A percentile compares a stretch with the other conserved stretches of the same genome.
Conservation (phyloP, 2,888 invertebrate species). For the Eristalinus aeneus region DNA sequence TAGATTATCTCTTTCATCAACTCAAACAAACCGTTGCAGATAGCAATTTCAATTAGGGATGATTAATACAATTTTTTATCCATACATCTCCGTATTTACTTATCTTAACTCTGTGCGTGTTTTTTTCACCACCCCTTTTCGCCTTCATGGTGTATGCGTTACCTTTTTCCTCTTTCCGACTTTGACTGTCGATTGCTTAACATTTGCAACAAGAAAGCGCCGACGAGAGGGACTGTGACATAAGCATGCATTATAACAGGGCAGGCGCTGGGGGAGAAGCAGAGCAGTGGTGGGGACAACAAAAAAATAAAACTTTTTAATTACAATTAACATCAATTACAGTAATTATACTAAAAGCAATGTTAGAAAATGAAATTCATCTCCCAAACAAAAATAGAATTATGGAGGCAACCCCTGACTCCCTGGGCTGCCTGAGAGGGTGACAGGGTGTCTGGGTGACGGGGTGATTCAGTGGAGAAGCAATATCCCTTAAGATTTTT, state of each 20-base stretch:
- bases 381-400: slow-evolving; percentile 59
- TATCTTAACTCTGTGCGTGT: slow-evolving; percentile 6
- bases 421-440: background rate
- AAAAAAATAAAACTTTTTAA: slow-evolving; percentile 60
- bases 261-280: background rate
- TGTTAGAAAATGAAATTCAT: slow-evolving; percentile 66
- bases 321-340: slow-evolving; percentile 70
- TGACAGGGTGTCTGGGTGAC: background rate
- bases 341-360: slow-evolving; percentile 67
- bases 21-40: slow-evolving; percentile 51
- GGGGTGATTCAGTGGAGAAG: background rate
- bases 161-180: background rate
- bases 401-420: slow-evolving; percentile 29
- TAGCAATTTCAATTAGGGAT: slow-evolving; percentile 63
- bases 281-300: background rate
- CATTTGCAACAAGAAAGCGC: slow-evolving; percentile 23
- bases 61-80: slow-evolving; percentile 58
- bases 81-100: slow-evolving; percentile 20
- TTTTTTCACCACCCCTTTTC: background rate
- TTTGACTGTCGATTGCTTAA: slow-evolving; percentile 24
- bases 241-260: slow-evolving; percentile 20
- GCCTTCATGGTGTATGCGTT: background rate
- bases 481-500: slow-evolving; percentile 63
- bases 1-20: slow-evolving; percentile 22
- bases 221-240: background rate